A percentile compares a stretch with the other conserved stretches of the same genome.
Evolutionary conservation across 2,113 vertebrate species (phyloP).

Genomic region (Vombatus ursinus): DNA sequence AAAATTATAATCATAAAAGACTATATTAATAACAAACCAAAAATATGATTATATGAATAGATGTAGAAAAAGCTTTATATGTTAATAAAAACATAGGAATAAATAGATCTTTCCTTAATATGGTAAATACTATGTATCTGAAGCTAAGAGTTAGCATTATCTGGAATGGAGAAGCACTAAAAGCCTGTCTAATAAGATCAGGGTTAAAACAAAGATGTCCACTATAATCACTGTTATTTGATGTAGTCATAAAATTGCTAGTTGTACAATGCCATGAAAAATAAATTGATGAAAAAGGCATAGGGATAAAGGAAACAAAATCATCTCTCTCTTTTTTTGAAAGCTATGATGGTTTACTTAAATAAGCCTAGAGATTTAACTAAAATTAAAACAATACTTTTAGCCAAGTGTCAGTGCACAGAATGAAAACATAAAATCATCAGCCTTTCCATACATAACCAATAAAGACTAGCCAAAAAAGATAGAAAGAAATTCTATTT

Average conservation of each 20-base stretch:
- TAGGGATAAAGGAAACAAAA: background rate
- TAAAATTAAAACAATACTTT: background rate
- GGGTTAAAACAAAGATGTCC: background rate
- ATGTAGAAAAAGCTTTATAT: background rate
- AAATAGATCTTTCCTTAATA: background rate
- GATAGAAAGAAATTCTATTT: background rate
- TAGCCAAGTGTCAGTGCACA: background rate
- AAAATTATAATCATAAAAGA: background rate
- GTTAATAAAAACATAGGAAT: background rate
- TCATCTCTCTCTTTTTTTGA: background rate
- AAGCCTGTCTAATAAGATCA: background rate
- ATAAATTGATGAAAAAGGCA: background rate
- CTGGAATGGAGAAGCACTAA: background rate
- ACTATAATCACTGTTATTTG: background rate
- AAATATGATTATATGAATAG: background rate
- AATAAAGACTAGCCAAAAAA: background rate
- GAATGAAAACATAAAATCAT: background rate
- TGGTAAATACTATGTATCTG: background rate
- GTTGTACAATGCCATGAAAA: background rate
- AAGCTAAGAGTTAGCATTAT: background rate
- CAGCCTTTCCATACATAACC: background rate
- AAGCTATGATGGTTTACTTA: background rate
- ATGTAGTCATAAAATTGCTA: background rate
- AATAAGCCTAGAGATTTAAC: background rate
- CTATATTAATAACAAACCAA: background rate